These are phyloP conservation scores for Drosophila azteca DNA, from an alignment of 1,140 invertebrate genomes.

Conservation along the genomic window DNA sequence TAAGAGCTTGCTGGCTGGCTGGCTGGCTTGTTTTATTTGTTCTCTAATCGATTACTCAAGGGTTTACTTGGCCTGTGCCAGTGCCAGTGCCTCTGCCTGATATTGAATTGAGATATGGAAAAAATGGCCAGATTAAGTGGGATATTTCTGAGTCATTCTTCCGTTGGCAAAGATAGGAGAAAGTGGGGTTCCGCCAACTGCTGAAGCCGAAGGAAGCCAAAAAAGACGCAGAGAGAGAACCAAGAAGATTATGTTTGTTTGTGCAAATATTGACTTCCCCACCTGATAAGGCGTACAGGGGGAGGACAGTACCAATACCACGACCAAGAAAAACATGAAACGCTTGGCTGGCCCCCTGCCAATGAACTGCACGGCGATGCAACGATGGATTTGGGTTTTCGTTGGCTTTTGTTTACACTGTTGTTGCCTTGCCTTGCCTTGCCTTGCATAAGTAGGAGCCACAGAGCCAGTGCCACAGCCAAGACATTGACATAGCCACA, in stretches of 20 bases:
- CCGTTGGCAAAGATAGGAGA: slow-evolving; percentile 9
- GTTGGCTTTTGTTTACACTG: slow-evolving; percentile 42
- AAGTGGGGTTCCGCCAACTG: slow-evolving; percentile 12
- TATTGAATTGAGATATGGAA: slow-evolving; percentile 13
- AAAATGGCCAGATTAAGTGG: slow-evolving; percentile 7
- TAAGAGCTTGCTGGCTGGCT: slow-evolving; percentile 2
- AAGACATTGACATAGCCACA: slow-evolving; percentile 51
- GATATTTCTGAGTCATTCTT: slow-evolving; percentile 16
- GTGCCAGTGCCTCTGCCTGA: too few species aligned
- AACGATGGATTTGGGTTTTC: slow-evolving; percentile 39
- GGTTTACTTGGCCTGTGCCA: slow-evolving; percentile 2
- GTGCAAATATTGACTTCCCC: slow-evolving; percentile 10
- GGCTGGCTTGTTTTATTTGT: slow-evolving; percentile 10
- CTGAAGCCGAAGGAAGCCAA: slow-evolving; percentile 36
- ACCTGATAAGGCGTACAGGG: slow-evolving; percentile 16
- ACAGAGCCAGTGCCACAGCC: slow-evolving; percentile 8
- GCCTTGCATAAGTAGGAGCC: slow-evolving; percentile 30
- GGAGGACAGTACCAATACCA: not conserved
- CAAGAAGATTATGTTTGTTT: slow-evolving; percentile 34
- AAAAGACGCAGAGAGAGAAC: slow-evolving; percentile 30
- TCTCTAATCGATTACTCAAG: slow-evolving; percentile 37
- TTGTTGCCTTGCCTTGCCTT: slow-evolving; percentile 29
- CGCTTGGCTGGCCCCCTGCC: slow-evolving; percentile 52
- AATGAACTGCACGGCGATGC: slow-evolving; percentile 48
- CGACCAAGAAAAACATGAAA: slow-evolving; percentile 32